Percentiles rank a stretch among this genome's conserved stretches.
These are phyloP conservation scores for Avahi laniger DNA, from an alignment of 2,797 vertebrate species.

Conservation along the genomic window DNA sequence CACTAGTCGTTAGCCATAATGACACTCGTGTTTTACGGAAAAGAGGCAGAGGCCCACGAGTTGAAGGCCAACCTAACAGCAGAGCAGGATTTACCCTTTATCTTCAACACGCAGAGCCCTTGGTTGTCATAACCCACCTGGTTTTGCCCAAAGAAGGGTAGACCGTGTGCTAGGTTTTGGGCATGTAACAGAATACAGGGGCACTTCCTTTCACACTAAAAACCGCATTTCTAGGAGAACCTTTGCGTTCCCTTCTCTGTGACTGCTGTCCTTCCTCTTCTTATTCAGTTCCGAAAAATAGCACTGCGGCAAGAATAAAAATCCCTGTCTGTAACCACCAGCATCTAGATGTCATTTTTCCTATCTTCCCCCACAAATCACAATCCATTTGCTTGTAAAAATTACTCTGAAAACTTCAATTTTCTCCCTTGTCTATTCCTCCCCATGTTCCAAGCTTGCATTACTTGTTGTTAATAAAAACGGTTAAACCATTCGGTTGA, in stretches of 20 bases:
- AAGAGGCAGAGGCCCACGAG: background rate
- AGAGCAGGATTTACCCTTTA: rapidly evolving
- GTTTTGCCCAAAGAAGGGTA: background rate
- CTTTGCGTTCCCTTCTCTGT: background rate
- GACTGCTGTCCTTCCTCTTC: background rate
- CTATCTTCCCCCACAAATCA: slow-evolving; percentile 29
- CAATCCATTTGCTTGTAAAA: slow-evolving; percentile 53
- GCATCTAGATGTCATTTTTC: slow-evolving; percentile 28
- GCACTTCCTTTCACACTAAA: background rate
- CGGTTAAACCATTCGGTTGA: background rate
- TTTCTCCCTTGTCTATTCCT: slow-evolving; percentile 62
- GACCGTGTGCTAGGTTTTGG: rapidly evolving
- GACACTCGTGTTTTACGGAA: rapidly evolving
- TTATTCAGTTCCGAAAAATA: background rate
- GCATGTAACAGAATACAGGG: rapidly evolving
- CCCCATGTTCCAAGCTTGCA: background rate
- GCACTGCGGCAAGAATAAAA: rapidly evolving
- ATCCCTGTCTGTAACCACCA: background rate
- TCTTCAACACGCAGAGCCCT: rapidly evolving
- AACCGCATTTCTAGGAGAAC: background rate
- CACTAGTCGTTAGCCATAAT: rapidly evolving
- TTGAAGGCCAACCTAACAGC: background rate
- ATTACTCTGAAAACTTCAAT: slow-evolving; percentile 48
- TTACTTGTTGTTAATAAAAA: slow-evolving; percentile 34
- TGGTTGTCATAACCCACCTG: rapidly evolving